phyloP scores from a whole-genome alignment of 2,113 vertebrate genomes.

The Osmerus eperlanus region DNA sequence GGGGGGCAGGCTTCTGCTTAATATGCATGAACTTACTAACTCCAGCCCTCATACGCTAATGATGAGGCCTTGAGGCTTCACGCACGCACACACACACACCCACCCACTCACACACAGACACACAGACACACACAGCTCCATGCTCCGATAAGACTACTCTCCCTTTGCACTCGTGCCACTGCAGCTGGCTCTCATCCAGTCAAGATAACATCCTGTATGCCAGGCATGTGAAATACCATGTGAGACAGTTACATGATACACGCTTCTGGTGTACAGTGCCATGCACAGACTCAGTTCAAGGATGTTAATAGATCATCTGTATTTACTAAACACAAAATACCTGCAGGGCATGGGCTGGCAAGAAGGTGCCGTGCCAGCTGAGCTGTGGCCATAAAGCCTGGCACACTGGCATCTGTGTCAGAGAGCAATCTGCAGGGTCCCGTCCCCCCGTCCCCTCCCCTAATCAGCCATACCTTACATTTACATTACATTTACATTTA shows the following conservation, averaged over 20 bases:
- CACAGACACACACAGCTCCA: not conserved
- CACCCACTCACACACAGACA: conserved; percentile 22
- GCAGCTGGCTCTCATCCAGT: too few relatives aligned
- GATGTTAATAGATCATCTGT: not conserved
- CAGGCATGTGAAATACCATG: too few relatives aligned
- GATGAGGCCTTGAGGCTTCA: conserved; percentile 65
- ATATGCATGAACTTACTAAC: conserved; percentile 72
- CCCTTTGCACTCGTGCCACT: too few relatives aligned
- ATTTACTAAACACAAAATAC: not conserved
- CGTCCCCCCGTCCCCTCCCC: not conserved
- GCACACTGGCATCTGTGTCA: conserved; percentile 37
- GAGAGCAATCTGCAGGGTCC: conserved; percentile 39
- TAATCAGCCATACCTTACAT: conserved; percentile 44
- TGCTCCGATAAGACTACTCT: not conserved
- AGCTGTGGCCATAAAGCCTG: not conserved
- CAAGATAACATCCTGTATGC: too few relatives aligned
- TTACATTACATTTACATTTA: too few relatives aligned
- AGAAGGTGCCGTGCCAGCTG: not conserved
- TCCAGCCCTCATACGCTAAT: conserved; percentile 67
- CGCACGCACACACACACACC: not conserved
- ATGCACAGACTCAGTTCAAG: too few relatives aligned
- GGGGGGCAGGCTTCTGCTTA: conserved; percentile 60
- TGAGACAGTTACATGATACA: too few relatives aligned
- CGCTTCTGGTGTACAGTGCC: too few relatives aligned
- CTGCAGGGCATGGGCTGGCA: not conserved